Base-by-base conservation (phyloP, 1,140 invertebrate genomes). In the Rhynchophorus ferrugineus region DNA sequence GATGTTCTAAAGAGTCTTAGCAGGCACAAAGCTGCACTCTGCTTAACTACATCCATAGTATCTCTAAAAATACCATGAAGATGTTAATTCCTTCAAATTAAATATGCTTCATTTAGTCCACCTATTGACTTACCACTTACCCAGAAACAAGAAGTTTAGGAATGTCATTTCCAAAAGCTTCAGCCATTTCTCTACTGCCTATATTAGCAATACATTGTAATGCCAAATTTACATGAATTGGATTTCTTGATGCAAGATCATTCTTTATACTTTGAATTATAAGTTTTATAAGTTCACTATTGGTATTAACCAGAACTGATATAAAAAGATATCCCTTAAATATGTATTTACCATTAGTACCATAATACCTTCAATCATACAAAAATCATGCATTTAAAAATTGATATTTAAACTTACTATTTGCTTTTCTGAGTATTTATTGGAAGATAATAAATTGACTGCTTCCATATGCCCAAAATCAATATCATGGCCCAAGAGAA, bases 391-490 rank as follows among this genome's bases (percentile, higher is more conserved):
- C 6, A 14, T 8, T 46, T 29, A 46, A 46, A 37, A 43, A 18
- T 24, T 8, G 5, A 18, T 17, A 18, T 11, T 14, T 5, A 24
- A 43, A 81, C 88, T 83, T 81, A 96, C 96, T 75, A 99, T 99
- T 82, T 99, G 97, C 78, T 99, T 99, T 73, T 99, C 97, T 34
- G 96, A 99, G 77, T 99, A 99, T 79, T 99, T 99, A 70, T 99
- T 99, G 22, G 96, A 99, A 58, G 94, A 98, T n/a, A 99, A 80
- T 39, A 99, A 77, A 76, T 99, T 99, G 60, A 99, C 97, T 42
- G 97, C 97, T 75, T 99, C 97, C 95, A 99, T 99, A 74, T 99
- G 95, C 47, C 97, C 97, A 77, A 99, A 99, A 74, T 99, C 97
- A 72, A 99, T 99, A 73, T 99, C 97, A 77, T 99, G 95, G 43